Evolutionary conservation across 2,113 vertebrate species (phyloP).

Genomic region (Saguinus imperator): DNA sequence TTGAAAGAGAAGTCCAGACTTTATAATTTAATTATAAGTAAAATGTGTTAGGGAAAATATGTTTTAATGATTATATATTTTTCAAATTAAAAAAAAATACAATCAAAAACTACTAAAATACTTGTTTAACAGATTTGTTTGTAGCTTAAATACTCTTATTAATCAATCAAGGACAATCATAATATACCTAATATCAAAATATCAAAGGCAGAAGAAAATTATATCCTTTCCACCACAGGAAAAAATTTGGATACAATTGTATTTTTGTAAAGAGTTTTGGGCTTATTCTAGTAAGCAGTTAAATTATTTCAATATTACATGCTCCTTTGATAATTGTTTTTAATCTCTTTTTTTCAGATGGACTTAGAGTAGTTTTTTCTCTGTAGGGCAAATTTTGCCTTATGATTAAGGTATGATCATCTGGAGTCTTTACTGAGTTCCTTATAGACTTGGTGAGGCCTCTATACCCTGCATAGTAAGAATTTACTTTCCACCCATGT

Average conservation of each 20-base stretch:
- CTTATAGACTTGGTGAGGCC: not conserved
- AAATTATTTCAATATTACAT: not conserved
- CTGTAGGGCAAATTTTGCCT: not conserved
- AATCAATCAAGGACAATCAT: not conserved
- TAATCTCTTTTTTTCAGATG: not conserved
- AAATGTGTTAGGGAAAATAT: not conserved
- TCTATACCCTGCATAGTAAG: not conserved
- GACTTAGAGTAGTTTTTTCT: not conserved
- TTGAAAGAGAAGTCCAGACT: not conserved
- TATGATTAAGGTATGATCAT: not conserved
- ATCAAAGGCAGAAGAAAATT: not conserved
- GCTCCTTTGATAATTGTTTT: not conserved
- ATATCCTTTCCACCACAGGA: too few species aligned
- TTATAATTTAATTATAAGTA: conserved; percentile 14
- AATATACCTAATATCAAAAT: not conserved
- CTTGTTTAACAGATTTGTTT: not conserved
- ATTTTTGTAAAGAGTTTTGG: not conserved
- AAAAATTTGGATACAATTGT: too few species aligned
- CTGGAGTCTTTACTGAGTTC: not conserved
- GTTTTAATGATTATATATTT: not conserved
- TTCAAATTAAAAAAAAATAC: not conserved
- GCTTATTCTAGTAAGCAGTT: not conserved
- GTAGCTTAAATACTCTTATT: not conserved
- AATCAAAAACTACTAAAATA: not conserved
- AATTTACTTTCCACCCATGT: not conserved